Percentiles rank a stretch among this genome's conserved stretches.
These are phyloP conservation scores for Zhengitettix transpicula DNA, from an alignment of 2,888 invertebrate species.

Conservation along the genomic window DNA sequence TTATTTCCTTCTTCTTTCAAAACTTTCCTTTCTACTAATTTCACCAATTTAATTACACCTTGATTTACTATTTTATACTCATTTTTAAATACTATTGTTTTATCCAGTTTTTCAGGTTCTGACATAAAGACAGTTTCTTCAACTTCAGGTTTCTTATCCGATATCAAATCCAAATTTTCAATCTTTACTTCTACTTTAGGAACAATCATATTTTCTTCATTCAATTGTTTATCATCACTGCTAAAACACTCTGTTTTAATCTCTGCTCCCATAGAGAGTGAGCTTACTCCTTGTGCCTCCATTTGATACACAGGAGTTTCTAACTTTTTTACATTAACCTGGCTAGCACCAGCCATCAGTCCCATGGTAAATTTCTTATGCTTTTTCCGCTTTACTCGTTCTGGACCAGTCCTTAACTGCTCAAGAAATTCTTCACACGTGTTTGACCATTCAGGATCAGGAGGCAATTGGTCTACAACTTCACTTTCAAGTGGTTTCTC, in stretches of 20 bases:
- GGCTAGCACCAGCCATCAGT: background rate
- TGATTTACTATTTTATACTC: background rate
- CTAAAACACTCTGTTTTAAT: background rate
- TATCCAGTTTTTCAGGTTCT: background rate
- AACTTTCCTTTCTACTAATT: background rate
- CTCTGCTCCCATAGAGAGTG: background rate
- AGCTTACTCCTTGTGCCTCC: background rate
- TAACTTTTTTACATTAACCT: background rate
- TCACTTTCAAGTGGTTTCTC: background rate
- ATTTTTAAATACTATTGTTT: background rate
- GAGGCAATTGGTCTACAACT: background rate
- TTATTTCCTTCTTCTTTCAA: background rate
- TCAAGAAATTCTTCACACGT: slow-evolving; percentile 66
- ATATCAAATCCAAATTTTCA: too few species aligned
- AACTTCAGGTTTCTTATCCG: background rate
- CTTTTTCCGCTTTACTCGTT: background rate
- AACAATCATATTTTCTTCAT: background rate
- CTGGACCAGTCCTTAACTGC: slow-evolving; percentile 41
- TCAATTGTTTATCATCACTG: background rate
- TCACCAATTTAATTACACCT: background rate
- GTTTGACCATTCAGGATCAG: slow-evolving; percentile 40
- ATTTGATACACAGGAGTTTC: background rate
- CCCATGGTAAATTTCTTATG: background rate
- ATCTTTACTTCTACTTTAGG: background rate
- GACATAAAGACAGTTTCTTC: background rate